Percentiles rank a stretch among this genome's conserved stretches.
Evolutionary conservation across 2,888 invertebrate genomes (phyloP).

Genomic region (Tryphoninae sp.): DNA sequence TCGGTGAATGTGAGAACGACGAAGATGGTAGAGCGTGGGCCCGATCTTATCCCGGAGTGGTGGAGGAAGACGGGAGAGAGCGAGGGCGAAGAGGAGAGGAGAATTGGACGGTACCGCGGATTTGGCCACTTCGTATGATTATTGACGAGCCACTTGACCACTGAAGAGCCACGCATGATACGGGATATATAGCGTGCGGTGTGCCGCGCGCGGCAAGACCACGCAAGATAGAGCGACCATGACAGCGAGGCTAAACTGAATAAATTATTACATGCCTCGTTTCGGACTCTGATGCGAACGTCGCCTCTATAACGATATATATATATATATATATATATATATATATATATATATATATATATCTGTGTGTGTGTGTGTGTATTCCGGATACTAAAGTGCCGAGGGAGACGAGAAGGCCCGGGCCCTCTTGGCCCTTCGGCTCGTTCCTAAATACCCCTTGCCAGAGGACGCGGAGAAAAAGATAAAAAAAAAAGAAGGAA

Average conservation of each 20-base stretch:
- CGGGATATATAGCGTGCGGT: constrained; percentile 31
- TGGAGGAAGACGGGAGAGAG: neutral
- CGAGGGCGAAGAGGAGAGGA: neutral
- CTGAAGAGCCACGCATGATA: constrained; percentile 11
- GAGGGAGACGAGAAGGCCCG: constrained; percentile 37
- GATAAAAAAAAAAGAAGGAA: constrained; percentile 29
- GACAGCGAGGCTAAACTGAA: constrained; percentile 76
- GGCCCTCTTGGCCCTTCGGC: constrained; percentile 30
- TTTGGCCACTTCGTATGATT: neutral
- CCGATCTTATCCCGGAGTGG: neutral
- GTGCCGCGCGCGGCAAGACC: constrained; percentile 33
- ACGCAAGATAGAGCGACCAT: constrained; percentile 39
- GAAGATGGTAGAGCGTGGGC: neutral
- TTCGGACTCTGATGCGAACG: constrained; percentile 63
- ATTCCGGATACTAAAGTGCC: constrained; percentile 47
- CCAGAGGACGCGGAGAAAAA: constrained; percentile 7
- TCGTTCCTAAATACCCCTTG: constrained; percentile 49
- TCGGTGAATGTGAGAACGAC: neutral
- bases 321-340: neutral
- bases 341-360: neutral
- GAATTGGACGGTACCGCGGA: neutral
- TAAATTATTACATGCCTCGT: constrained; percentile 76
- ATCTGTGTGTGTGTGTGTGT: constrained; percentile 9
- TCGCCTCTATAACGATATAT: constrained; percentile 14
- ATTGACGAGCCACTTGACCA: constrained; percentile 32